phyloP scores from a whole-genome alignment of 2,797 vertebrate genomes.

The Tenualosa ilisha region DNA sequence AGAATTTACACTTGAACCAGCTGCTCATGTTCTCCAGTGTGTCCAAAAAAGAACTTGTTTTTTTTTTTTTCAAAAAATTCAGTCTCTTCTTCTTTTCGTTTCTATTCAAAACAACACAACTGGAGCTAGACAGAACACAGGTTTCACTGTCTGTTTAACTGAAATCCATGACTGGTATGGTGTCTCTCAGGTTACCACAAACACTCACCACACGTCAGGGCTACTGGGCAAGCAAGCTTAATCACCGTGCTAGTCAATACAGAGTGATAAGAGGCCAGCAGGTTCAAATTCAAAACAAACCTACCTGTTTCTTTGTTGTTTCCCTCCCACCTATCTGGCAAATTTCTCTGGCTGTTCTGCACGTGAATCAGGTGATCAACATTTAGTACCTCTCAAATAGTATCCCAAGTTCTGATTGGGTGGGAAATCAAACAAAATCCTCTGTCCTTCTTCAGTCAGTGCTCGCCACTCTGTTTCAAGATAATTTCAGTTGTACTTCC shows the following conservation, averaged over 20 bases:
- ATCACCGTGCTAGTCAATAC: background rate
- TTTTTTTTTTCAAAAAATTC: background rate
- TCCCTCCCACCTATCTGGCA: conserved; percentile 67
- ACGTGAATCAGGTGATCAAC: conserved; percentile 60
- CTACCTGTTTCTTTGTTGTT: conserved; percentile 72
- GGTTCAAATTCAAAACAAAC: conserved; percentile 45
- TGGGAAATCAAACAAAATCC: conserved; percentile 41
- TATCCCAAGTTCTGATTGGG: conserved; percentile 57
- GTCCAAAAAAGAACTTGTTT: background rate
- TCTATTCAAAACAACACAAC: background rate
- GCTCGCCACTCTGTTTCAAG: conserved; percentile 67
- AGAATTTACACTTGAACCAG: conserved; percentile 42
- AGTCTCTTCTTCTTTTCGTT: background rate
- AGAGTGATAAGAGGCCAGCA: conserved; percentile 12
- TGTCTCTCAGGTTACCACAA: background rate
- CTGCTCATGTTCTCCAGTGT: conserved; percentile 23
- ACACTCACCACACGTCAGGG: background rate
- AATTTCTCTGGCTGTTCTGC: conserved; percentile 48
- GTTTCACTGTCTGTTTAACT: background rate
- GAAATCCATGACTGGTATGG: background rate
- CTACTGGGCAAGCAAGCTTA: background rate
- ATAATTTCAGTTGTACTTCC: conserved; percentile 81
- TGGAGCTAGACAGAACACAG: background rate
- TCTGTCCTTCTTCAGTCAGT: conserved; percentile 55
- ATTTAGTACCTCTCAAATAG: conserved; percentile 54